Percentiles rank a stretch among this genome's conserved stretches.
These are phyloP conservation scores for Colletes gigas DNA, from an alignment of 1,140 invertebrate genomes.

Conservation along the genomic window DNA sequence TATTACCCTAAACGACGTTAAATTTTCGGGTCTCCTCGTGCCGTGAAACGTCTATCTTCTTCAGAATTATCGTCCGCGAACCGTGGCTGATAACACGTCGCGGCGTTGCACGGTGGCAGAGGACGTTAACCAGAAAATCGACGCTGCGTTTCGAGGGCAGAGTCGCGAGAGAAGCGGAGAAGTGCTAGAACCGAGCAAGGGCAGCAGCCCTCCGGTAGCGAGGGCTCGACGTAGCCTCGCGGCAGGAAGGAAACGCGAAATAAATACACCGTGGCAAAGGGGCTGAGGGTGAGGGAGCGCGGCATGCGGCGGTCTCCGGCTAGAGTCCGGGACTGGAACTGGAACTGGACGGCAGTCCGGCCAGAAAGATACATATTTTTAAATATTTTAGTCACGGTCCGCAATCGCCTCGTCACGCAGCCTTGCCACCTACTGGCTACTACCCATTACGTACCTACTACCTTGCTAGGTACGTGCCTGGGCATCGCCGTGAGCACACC, in stretches of 20 bases:
- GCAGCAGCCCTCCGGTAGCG: constrained; percentile 57
- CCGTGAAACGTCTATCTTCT: no score
- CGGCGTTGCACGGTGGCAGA: neutral
- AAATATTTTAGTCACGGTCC: constrained; percentile 82
- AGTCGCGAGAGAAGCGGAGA: constrained; percentile 20
- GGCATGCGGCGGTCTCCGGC: constrained; percentile 54
- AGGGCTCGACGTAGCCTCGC: constrained; percentile 18
- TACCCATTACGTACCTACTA: constrained; percentile 78
- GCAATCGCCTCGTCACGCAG: constrained; percentile 82
- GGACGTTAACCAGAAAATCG: neutral
- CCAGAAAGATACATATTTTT: constrained; percentile 82
- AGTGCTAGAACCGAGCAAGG: constrained; percentile 56
- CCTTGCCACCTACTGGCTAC: constrained; percentile 80
- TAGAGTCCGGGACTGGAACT: constrained; percentile 74
- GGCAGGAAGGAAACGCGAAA: constrained; percentile 81
- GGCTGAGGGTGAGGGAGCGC: constrained; percentile 57
- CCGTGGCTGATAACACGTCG: neutral
- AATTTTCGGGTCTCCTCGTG: no score
- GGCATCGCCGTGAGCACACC: constrained; percentile 49
- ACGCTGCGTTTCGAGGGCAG: neutral
- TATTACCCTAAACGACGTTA: no score
- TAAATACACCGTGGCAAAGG: constrained; percentile 77
- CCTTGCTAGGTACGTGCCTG: constrained; percentile 59
- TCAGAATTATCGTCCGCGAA: neutral
- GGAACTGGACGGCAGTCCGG: constrained; percentile 80